phyloP scores from a whole-genome alignment of 2,113 vertebrate genomes.

The Thermophis baileyi region DNA sequence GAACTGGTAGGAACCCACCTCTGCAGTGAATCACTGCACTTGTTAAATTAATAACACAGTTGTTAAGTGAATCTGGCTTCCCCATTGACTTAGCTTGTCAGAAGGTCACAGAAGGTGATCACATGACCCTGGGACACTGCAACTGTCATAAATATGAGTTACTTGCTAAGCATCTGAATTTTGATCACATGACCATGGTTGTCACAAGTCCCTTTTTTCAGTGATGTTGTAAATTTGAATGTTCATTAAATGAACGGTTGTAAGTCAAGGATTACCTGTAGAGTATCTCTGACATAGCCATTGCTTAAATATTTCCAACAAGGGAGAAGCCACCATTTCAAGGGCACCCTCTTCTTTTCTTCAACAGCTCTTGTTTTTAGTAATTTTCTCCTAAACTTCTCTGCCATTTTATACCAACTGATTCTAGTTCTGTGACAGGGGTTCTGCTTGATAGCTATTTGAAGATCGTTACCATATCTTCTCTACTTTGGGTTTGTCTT shows the following conservation, averaged over 20 bases:
- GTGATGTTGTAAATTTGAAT: neutral
- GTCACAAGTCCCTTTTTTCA: neutral
- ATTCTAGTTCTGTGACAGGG: neutral
- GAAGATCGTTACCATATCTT: neutral
- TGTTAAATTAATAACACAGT: neutral
- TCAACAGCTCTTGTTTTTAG: neutral
- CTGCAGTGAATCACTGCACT: neutral
- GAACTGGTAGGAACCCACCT: too few species aligned
- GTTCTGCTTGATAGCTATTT: neutral
- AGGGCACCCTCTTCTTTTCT: neutral
- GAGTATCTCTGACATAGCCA: neutral
- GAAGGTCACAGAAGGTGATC: neutral
- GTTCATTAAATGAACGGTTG: neutral
- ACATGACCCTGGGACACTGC: neutral
- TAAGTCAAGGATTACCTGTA: neutral
- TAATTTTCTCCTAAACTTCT: neutral
- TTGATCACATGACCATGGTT: neutral
- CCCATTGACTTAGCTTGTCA: too few species aligned
- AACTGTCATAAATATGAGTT: neutral
- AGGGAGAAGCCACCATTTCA: neutral
- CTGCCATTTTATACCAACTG: neutral
- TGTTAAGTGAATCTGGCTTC: neutral
- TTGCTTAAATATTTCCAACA: neutral
- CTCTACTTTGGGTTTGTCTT: neutral
- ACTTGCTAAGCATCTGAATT: neutral